These are phyloP conservation scores for Exocentrus adspersus DNA, from an alignment of 2,888 invertebrate species.

Conservation along the genomic window DNA sequence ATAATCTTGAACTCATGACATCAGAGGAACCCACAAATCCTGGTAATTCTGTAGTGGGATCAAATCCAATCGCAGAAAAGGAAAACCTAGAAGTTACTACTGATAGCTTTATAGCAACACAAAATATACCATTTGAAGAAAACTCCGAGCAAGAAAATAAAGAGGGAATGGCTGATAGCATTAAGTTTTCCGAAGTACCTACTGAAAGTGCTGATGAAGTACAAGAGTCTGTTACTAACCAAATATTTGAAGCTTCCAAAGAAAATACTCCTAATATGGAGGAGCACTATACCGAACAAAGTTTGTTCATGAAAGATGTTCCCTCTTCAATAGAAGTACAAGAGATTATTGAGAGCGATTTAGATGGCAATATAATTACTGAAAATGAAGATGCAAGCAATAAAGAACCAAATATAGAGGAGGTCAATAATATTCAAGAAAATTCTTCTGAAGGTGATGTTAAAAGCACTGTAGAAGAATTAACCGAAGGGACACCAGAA, in stretches of 20 bases:
- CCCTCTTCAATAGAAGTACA: neutral
- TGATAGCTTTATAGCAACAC: no score
- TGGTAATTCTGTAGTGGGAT: no score
- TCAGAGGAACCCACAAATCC: no score
- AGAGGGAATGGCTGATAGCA: neutral
- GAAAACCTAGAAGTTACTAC: neutral
- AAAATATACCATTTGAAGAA: no score
- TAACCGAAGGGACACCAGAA: neutral
- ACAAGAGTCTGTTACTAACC: neutral
- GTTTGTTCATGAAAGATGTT: neutral
- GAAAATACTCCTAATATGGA: neutral
- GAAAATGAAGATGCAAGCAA: slow-evolving; percentile 5
- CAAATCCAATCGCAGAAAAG: no score
- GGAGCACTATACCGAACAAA: neutral
- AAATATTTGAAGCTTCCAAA: neutral
- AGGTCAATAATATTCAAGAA: neutral
- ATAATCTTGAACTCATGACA: no score
- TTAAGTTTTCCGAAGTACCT: neutral
- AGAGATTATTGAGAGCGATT: neutral
- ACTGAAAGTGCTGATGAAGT: neutral
- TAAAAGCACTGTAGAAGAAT: neutral
- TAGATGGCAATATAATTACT: slow-evolving; percentile 13
- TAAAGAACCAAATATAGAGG: neutral
- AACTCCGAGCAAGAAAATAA: neutral
- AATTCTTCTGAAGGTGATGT: neutral